phyloP scores from a whole-genome alignment of 1,140 invertebrate species.

The Augochlora pura region DNA sequence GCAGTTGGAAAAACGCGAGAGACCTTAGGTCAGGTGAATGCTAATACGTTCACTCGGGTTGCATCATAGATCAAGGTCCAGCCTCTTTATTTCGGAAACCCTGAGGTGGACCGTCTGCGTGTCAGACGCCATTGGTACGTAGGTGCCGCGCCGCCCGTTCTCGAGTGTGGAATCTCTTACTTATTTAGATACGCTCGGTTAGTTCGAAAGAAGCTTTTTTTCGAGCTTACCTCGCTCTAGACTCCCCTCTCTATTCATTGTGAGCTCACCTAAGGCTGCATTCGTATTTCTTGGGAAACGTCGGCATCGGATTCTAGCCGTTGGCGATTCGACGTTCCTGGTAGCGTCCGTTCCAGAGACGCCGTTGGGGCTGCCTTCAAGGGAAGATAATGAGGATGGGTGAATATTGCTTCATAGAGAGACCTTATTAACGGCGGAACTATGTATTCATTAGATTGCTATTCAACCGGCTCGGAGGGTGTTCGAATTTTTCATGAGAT shows the following conservation, averaged over 20 bases:
- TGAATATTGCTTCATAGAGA: background rate
- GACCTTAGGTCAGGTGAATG: too few species aligned
- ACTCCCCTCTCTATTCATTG: conserved; percentile 25
- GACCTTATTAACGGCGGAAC: background rate
- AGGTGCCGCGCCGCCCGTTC: conserved; percentile 2
- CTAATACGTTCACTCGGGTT: too few species aligned
- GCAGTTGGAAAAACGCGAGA: too few species aligned
- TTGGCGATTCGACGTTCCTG: background rate
- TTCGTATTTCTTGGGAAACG: conserved; percentile 28
- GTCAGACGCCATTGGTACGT: background rate
- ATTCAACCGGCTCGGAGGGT: background rate
- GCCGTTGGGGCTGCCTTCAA: background rate
- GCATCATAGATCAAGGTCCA: too few species aligned
- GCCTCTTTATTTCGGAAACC: too few species aligned
- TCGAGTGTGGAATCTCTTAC: conserved; percentile 25
- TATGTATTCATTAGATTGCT: background rate
- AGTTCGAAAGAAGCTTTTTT: conserved; percentile 36
- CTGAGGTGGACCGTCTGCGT: background rate
- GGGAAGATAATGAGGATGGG: background rate
- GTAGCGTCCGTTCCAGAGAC: background rate
- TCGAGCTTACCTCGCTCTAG: conserved; percentile 16
- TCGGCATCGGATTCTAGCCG: conserved; percentile 34
- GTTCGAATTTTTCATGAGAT: conserved; percentile 1
- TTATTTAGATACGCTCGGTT: conserved; percentile 43
- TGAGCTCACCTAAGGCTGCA: conserved; percentile 19